Conservation (phyloP, 2,797 vertebrate genomes). For the Enteromius treurensis region DNA sequence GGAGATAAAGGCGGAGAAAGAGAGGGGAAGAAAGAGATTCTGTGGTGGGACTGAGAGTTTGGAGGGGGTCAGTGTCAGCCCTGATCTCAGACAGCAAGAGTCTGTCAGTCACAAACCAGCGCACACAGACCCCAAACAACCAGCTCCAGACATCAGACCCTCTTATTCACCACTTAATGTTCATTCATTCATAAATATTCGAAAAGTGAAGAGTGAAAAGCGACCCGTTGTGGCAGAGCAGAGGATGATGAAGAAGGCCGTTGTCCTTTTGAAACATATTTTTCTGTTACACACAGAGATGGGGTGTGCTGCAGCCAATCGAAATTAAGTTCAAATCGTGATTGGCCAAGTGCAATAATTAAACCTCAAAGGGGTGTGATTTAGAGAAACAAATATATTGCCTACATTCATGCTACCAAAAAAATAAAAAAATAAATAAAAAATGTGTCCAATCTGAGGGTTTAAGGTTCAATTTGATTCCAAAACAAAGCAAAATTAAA, state of each 20-base stretch:
- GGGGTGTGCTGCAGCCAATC: not conserved
- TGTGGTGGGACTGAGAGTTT: constrained; percentile 44
- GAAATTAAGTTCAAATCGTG: not conserved
- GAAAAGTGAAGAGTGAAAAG: constrained; percentile 44
- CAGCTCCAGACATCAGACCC: constrained; percentile 45
- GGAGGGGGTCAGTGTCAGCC: constrained; percentile 60
- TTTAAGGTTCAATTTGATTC: not conserved
- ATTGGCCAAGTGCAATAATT: constrained; percentile 9
- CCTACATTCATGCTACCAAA: not conserved
- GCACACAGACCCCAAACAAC: constrained; percentile 49
- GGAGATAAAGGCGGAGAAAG: constrained; percentile 31
- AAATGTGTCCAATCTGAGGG: not conserved
- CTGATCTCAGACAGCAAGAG: constrained; percentile 63
- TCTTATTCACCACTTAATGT: constrained; percentile 54
- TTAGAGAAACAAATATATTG: not conserved
- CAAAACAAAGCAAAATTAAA: no score
- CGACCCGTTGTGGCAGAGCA: constrained; percentile 1
- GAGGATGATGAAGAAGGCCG: constrained; percentile 39
- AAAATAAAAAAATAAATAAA: not conserved
- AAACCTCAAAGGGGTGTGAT: not conserved
- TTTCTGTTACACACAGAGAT: constrained; percentile 39
- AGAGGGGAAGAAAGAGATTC: constrained; percentile 32
- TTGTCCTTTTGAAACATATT: constrained; percentile 52
- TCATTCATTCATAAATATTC: constrained; percentile 55
- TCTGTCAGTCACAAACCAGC: constrained; percentile 66